Base-by-base conservation (phyloP, 2,888 invertebrate species). In the Parapristionchus giblindavisi region DNA sequence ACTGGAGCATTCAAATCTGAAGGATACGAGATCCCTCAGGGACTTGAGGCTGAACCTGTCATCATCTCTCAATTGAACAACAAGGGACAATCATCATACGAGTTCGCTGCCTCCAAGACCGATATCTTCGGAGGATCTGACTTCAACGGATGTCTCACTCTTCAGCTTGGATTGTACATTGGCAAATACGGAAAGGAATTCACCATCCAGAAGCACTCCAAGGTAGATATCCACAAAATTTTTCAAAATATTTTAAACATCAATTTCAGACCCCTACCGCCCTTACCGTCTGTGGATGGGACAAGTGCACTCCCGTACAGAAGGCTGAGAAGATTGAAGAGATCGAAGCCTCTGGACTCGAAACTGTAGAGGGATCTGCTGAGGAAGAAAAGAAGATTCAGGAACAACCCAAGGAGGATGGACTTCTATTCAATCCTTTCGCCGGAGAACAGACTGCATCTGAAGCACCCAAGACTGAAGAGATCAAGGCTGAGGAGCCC, bases 111-210 rank as follows among this genome's bases (percentile, higher is more conserved):
- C 1, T 32, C 54, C 34, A 71, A 71, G 71, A 21, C 38, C 6
- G 43, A 71, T 17, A 29, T 71, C 58, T 58, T 71, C 71, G 56
- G 43, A 4, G 54, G 29, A 21, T 36, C 43, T 38, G 70, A 40
- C 38, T 70, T 68, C 6, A 40, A 79, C 43, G 80, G 80, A 17
- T 81, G 81, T 54, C 75, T 80, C 38, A 77, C 80, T 32, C 76
- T 83, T 21, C 82, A 83, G 76, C 32, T 82, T 40, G 80, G 66
- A 11, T 34, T 82, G 38, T 75, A 78, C 32, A 77, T 78, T 52
- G 83, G 83, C 27, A 65, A 77, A 36, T 83, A 80, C 68, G 68
- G 51, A 11, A 74, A 77, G 17, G 65, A 77, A 14, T 78, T 77
- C 76, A 63, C 48, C 24, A 75, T 82, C 52, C 74, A 77, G 52